A percentile compares a stretch with the other conserved stretches of the same genome.
These are phyloP conservation scores for Anabacerthia variegaticeps DNA, from an alignment of 2,797 vertebrate genomes.

Conservation along the genomic window DNA sequence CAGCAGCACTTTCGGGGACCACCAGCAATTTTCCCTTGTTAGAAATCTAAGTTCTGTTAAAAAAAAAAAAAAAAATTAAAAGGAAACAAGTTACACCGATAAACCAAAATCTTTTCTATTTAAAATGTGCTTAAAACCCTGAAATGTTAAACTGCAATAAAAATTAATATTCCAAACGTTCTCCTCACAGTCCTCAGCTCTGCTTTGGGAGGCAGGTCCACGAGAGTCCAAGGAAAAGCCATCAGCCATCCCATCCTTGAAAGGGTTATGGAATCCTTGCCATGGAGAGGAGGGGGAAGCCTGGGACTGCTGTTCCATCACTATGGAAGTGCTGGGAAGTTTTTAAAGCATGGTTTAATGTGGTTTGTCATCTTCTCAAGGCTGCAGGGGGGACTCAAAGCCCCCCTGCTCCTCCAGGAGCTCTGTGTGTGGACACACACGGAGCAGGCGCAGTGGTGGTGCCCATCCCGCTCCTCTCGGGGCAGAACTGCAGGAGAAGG, in stretches of 20 bases:
- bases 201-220: conserved; percentile 16
- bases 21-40: conserved; percentile 68
- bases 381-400: not conserved
- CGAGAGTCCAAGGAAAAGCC: conserved; percentile 2
- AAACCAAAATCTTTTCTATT: conserved; percentile 58
- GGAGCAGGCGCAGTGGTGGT: not conserved
- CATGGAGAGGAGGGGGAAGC: not conserved
- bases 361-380: not conserved
- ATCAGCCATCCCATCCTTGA: not conserved
- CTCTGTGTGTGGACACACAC: not conserved
- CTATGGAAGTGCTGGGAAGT: not conserved
- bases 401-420: conserved; percentile 4
- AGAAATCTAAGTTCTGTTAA: conserved; percentile 69
- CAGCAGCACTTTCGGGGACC: conserved; percentile 75
- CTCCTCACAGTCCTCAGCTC: conserved; percentile 41
- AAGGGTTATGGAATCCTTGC: not conserved
- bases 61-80: not conserved
- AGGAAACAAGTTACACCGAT: not conserved
- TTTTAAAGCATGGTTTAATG: not conserved
- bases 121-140: conserved; percentile 64
- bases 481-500: not conserved
- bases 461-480: not conserved
- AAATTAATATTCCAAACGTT: not conserved
- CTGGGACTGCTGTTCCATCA: not conserved
- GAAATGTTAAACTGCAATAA: conserved; percentile 46